Conservation (phyloP, 1,140 invertebrate species). For the Holcopasites calliopsidis region DNA sequence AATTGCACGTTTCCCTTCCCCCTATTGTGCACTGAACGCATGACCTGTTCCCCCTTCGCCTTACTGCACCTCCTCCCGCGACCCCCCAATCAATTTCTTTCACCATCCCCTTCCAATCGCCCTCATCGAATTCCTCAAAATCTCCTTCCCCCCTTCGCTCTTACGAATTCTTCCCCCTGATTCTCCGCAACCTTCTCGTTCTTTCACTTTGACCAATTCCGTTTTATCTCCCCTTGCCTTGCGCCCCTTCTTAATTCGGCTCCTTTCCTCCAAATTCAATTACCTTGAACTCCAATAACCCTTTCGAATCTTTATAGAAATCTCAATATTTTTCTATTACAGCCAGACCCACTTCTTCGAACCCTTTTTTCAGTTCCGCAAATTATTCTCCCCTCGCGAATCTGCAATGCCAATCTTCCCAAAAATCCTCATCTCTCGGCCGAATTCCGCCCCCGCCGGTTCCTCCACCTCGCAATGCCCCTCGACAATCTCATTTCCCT, state of each 20-base stretch:
- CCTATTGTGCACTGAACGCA: slow-evolving; percentile 17
- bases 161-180: not conserved
- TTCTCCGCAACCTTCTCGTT: too few species aligned
- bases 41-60: not conserved
- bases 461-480: not conserved
- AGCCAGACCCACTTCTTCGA: too few species aligned
- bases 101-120: not conserved
- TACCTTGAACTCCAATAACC: too few species aligned
- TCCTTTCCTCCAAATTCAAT: too few species aligned
- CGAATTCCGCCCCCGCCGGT: too few species aligned
- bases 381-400: too few species aligned
- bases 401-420: not conserved
- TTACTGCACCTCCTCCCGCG: not conserved
- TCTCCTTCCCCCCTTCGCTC: not conserved
- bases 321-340: too few species aligned
- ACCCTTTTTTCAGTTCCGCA: not conserved
- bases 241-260: too few species aligned
- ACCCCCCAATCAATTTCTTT: not conserved
- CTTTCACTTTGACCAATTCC: not conserved
- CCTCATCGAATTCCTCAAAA: not conserved
- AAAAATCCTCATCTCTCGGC: not conserved
- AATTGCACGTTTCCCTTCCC: slow-evolving; percentile 68
- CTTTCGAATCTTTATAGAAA: too few species aligned
- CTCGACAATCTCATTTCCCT: not conserved
- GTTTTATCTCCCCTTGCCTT: not conserved